Evolutionary conservation across 2,797 vertebrate species (phyloP), one percentile per base, ranked within the genome.

Genomic region (Syndactyla subalaris): DNA sequence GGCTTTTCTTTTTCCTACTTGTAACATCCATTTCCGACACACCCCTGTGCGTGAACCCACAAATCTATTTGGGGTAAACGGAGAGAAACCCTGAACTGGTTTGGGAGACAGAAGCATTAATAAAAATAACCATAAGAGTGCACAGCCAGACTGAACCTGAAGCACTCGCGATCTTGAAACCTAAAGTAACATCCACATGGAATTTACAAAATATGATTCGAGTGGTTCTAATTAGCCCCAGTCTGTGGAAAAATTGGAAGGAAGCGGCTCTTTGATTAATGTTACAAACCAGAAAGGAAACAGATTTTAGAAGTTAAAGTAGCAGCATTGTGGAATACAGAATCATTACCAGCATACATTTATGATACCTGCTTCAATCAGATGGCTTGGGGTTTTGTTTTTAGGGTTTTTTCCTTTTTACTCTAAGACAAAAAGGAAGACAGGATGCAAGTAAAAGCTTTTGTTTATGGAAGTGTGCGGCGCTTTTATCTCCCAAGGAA

Each of bases 291-390:
- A 95, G 94, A 97, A 93, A 96, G 81, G 92, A 93, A 96, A 88
- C 89, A 93, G 92, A 95, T 97, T 97, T 96, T 95, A 92, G 82
- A 97, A 97, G 97, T 98, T 97, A 96, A 96, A 91, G 93, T 84
- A 96, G 88, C 93, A 91, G 94, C 88, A 81, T 63, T 91, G 92
- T 89, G 88, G 93, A 95, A 96, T 85, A 89, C 62, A 68, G 93
- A 90, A 95, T 89, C 87, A 73, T 91, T 83, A 90, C 79, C 61
- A 91, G 87, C 63, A 55, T 24, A 43, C 88, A 72, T 84, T 92
- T 88, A 84, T 48, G 86, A 52, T 92, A 96, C 93, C 94, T 97
- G 92, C 76, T 88, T 77, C 78, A 52, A 82, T 83, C 89, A 80
- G 85, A 95, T 30, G 57, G 94, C 85, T 85, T 90, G 92, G 88